Percentiles rank a stretch among this genome's conserved stretches.
phyloP scores from a whole-genome alignment of 2,888 invertebrate species.

The Incurvaria masculella region DNA sequence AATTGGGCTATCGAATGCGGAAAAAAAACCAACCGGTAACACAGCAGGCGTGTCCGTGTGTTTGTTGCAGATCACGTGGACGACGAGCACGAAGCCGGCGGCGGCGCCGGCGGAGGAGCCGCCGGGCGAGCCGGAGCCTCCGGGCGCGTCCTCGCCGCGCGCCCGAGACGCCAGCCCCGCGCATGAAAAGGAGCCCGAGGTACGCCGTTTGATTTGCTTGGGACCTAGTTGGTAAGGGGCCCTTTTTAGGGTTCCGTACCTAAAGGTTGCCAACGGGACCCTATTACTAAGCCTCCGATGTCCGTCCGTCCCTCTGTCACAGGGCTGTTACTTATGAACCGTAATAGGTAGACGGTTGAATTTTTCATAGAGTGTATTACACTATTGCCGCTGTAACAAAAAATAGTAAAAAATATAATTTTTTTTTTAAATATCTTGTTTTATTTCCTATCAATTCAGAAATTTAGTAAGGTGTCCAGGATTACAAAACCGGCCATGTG shows the following conservation, averaged over 20 bases:
- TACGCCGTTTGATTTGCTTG: background rate
- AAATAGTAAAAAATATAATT: too few species aligned
- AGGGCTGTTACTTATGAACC: too few species aligned
- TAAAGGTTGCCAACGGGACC: too few species aligned
- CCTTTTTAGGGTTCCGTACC: background rate
- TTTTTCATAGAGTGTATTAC: too few species aligned
- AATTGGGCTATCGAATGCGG: too few species aligned
- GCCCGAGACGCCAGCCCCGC: background rate
- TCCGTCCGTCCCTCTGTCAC: too few species aligned
- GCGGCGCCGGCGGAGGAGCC: conserved; percentile 25
- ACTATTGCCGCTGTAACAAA: background rate
- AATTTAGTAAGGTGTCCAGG: background rate
- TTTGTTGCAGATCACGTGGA: conserved; percentile 51
- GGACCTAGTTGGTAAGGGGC: background rate
- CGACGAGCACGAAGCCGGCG: conserved; percentile 27
- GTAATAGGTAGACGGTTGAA: too few species aligned
- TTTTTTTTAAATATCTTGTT: background rate
- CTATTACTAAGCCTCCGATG: too few species aligned
- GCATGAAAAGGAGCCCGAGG: conserved; percentile 3
- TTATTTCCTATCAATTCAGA: background rate
- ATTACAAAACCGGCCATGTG: too few species aligned
- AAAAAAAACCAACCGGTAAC: too few species aligned
- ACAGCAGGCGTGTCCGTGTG: too few species aligned
- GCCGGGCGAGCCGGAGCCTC: conserved; percentile 18
- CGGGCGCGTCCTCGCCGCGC: background rate